These are phyloP conservation scores for Acromyrmex charruanus DNA, from an alignment of 1,140 invertebrate species.

Conservation along the genomic window DNA sequence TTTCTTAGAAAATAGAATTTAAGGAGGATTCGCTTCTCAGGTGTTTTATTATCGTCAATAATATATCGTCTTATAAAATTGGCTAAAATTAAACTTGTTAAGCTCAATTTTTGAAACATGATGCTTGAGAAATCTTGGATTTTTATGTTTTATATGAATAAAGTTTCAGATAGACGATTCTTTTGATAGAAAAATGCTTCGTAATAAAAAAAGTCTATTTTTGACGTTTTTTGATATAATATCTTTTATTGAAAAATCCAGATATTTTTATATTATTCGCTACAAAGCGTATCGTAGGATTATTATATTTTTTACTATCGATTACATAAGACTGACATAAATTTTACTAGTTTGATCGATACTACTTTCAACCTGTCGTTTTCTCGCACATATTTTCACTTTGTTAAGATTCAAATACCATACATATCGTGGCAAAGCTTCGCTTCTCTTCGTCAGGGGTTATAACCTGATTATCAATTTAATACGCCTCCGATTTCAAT, in stretches of 20 bases:
- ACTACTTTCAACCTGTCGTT: neutral
- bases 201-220: neutral
- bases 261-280: neutral
- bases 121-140: neutral
- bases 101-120: neutral
- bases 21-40: neutral
- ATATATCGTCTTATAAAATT: neutral
- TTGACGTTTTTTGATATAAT: neutral
- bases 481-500: slow-evolving; percentile 34
- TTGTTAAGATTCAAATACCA: neutral
- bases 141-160: neutral
- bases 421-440: neutral
- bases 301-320: neutral
- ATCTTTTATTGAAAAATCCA: neutral
- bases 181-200: neutral
- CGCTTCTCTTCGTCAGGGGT: neutral
- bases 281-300: neutral
- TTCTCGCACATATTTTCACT: neutral
- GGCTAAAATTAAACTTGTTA: no score
- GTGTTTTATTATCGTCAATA: neutral
- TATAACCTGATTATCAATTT: slow-evolving; percentile 38
- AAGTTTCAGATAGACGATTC: neutral
- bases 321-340: slow-evolving; percentile 5
- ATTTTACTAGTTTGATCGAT: neutral
- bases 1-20: neutral